These are phyloP conservation scores for Chelonus insularis DNA, from an alignment of 1,140 invertebrate species.

Conservation along the genomic window DNA sequence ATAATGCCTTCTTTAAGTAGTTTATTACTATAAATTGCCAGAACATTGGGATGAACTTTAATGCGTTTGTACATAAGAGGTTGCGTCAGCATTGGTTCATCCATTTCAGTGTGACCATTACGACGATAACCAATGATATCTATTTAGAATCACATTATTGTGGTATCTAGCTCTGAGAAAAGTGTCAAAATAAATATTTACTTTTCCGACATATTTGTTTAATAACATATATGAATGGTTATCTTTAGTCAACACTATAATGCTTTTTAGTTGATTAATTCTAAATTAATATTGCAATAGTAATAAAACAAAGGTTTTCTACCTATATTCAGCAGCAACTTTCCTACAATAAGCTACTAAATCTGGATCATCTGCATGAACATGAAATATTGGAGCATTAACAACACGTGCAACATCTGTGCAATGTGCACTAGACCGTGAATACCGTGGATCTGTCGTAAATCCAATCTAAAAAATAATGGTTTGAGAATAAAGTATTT, in stretches of 20 bases:
- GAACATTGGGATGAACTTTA: conserved; percentile 64
- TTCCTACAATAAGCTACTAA: conserved; percentile 83
- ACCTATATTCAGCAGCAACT: conserved; percentile 79
- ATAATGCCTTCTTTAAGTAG: conserved; percentile 75
- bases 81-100: conserved; percentile 94
- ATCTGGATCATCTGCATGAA: conserved; percentile 92
- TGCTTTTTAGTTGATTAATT: no score
- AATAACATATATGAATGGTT: background rate
- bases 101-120: conserved; percentile 91
- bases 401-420: conserved; percentile 84
- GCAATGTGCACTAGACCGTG: conserved; percentile 68
- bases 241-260: background rate
- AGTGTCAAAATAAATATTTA: background rate
- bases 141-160: conserved; percentile 87
- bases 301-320: conserved; percentile 7
- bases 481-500: background rate
- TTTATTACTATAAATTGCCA: conserved; percentile 75
- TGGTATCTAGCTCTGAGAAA: conserved; percentile 72
- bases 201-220: background rate
- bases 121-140: conserved; percentile 87
- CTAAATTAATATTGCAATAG: background rate
- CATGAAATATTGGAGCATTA: conserved; percentile 91
- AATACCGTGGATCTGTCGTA: conserved; percentile 85
- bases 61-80: conserved; percentile 94
- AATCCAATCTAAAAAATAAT: conserved; percentile 71